These are phyloP conservation scores for Rhopalosiphum nymphaeae DNA, from an alignment of 2,888 invertebrate species.

Conservation along the genomic window DNA sequence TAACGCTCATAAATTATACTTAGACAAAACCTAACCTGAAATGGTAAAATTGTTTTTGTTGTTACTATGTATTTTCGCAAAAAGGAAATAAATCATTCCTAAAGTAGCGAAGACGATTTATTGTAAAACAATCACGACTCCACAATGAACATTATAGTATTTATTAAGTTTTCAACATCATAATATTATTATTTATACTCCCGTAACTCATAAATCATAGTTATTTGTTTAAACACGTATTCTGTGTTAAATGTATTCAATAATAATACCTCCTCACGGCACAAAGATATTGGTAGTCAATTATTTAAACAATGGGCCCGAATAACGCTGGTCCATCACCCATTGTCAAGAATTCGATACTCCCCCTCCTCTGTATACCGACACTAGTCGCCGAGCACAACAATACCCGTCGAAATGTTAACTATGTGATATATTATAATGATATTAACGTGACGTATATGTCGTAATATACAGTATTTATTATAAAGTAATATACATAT, in stretches of 20 bases:
- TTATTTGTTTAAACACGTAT: constrained; percentile 47
- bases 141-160: neutral
- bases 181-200: neutral
- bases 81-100: neutral
- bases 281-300: constrained; percentile 45
- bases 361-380: neutral
- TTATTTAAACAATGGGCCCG: constrained; percentile 48
- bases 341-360: constrained; percentile 3
- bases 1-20: neutral
- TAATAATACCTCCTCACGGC: neutral
- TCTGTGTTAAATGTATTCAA: constrained; percentile 24
- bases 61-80: neutral
- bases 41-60: neutral
- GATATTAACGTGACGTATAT: neutral
- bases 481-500: neutral
- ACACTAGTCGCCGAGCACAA: neutral
- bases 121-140: neutral
- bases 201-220: neutral
- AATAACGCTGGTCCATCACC: constrained; percentile 26
- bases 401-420: constrained; percentile 50
- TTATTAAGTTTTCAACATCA: neutral
- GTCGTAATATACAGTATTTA: neutral
- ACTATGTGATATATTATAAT: constrained; percentile 50
- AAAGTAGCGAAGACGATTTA: neutral
- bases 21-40: neutral